Percentiles rank a stretch among this genome's conserved stretches.
These are phyloP conservation scores for Cyprinodon brontotheroides DNA, from an alignment of 2,113 vertebrate species.

Conservation along the genomic window DNA sequence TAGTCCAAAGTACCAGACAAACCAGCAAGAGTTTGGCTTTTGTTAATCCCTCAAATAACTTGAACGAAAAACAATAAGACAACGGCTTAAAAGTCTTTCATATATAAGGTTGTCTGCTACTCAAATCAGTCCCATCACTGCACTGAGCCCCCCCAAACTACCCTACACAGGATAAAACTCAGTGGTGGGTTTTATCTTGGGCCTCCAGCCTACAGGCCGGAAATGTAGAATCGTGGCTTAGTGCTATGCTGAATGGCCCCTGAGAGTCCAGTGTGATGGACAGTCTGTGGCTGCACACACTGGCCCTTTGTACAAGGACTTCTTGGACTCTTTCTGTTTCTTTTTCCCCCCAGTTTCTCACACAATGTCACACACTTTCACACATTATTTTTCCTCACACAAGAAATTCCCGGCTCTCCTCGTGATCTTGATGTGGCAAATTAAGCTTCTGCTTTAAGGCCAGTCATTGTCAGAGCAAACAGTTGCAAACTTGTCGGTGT, in stretches of 20 bases:
- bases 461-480: slow-evolving; percentile 39
- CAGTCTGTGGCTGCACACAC: slow-evolving; percentile 61
- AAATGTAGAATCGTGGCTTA: slow-evolving; percentile 60
- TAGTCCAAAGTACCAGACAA: no score
- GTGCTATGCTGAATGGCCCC: slow-evolving; percentile 62
- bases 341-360: slow-evolving; percentile 17
- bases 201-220: slow-evolving; percentile 61
- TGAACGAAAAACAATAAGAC: no score
- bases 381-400: slow-evolving; percentile 33
- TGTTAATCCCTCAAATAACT: no score
- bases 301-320: slow-evolving; percentile 69
- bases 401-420: slow-evolving; percentile 27
- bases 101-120: slow-evolving; percentile 1
- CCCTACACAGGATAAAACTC: slow-evolving; percentile 60
- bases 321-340: slow-evolving; percentile 55
- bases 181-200: slow-evolving; percentile 57
- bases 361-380: slow-evolving; percentile 32
- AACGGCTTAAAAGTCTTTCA: no score
- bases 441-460: slow-evolving; percentile 27
- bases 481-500: slow-evolving; percentile 33
- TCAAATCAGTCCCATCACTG: slow-evolving; percentile 29
- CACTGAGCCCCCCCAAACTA: slow-evolving; percentile 34
- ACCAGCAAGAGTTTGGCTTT: no score
- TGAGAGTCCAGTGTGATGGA: slow-evolving; percentile 72
- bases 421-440: slow-evolving; percentile 48